These are phyloP conservation scores for Menidia beryllina DNA, from an alignment of 2,113 vertebrate species.

Conservation along the genomic window DNA sequence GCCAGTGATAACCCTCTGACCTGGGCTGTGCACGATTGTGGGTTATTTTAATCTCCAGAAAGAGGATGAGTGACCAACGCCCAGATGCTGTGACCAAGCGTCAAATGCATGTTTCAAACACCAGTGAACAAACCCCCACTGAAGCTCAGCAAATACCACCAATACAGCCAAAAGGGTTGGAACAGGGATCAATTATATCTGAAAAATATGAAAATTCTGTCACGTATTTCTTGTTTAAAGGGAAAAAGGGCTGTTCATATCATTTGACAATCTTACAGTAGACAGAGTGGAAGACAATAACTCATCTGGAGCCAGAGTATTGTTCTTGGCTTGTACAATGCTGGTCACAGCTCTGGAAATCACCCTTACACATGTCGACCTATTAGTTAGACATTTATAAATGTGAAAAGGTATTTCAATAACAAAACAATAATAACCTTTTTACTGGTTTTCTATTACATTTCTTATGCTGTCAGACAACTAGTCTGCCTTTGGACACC, in stretches of 20 bases:
- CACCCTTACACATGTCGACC: too few relatives aligned
- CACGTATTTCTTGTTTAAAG: too few relatives aligned
- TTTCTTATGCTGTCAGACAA: too few relatives aligned
- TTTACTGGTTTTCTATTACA: too few relatives aligned
- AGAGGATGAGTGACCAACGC: conserved; percentile 65
- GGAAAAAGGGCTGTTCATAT: neutral
- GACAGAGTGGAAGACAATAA: neutral
- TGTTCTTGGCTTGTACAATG: too few relatives aligned
- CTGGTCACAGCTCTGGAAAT: too few relatives aligned
- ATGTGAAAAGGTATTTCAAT: too few relatives aligned
- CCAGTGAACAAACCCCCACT: neutral
- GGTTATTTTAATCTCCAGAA: conserved; percentile 72
- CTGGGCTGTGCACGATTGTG: conserved; percentile 22
- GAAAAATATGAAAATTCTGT: too few relatives aligned
- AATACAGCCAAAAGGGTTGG: neutral
- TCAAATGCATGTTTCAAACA: neutral
- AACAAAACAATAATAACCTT: too few relatives aligned
- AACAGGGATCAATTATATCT: neutral
- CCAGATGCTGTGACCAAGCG: conserved; percentile 33
- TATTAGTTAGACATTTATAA: too few relatives aligned
- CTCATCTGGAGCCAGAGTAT: neutral
- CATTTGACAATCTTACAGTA: neutral
- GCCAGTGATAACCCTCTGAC: conserved; percentile 47
- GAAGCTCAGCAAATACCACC: too few relatives aligned
- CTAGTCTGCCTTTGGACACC: too few relatives aligned